phyloP scores from a whole-genome alignment of 2,113 vertebrate genomes.

The Erinaceus europaeus region DNA sequence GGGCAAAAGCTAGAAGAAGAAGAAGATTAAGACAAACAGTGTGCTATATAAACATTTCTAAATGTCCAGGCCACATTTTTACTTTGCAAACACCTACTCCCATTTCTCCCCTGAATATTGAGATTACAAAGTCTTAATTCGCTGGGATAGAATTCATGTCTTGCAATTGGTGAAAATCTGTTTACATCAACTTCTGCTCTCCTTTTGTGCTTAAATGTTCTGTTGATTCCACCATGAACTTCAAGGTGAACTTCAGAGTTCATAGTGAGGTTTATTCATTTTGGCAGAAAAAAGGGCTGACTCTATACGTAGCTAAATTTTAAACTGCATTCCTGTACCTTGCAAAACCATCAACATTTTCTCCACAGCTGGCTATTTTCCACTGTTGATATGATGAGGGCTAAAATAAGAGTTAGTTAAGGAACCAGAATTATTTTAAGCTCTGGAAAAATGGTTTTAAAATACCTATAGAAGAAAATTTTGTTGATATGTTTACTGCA shows the following conservation, averaged over 20 bases:
- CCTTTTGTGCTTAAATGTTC: slow-evolving; percentile 47
- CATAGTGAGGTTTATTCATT: slow-evolving; percentile 64
- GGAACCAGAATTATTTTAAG: slow-evolving; percentile 34
- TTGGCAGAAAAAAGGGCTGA: slow-evolving; percentile 67
- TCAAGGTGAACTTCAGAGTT: slow-evolving; percentile 63
- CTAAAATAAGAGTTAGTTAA: slow-evolving; percentile 37
- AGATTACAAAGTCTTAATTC: slow-evolving; percentile 33
- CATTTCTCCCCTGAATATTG: neutral
- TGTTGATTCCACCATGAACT: slow-evolving; percentile 47
- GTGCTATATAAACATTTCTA: slow-evolving; percentile 38
- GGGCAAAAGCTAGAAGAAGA: too few species aligned
- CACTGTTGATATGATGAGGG: slow-evolving; percentile 50
- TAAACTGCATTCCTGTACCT: slow-evolving; percentile 55
- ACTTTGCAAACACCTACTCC: neutral
- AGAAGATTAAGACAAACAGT: too few species aligned
- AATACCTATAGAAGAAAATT: neutral
- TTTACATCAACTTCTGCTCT: slow-evolving; percentile 37
- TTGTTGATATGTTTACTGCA: neutral
- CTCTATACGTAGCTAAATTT: slow-evolving; percentile 47
- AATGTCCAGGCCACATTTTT: slow-evolving; percentile 35
- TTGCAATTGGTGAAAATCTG: slow-evolving; percentile 27
- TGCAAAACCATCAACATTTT: slow-evolving; percentile 58
- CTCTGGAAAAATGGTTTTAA: neutral
- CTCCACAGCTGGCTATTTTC: slow-evolving; percentile 57
- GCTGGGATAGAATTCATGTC: slow-evolving; percentile 45